A percentile compares a stretch with the other conserved stretches of the same genome.
phyloP scores from a whole-genome alignment of 2,113 vertebrate species.

The Ciconia maguari region DNA sequence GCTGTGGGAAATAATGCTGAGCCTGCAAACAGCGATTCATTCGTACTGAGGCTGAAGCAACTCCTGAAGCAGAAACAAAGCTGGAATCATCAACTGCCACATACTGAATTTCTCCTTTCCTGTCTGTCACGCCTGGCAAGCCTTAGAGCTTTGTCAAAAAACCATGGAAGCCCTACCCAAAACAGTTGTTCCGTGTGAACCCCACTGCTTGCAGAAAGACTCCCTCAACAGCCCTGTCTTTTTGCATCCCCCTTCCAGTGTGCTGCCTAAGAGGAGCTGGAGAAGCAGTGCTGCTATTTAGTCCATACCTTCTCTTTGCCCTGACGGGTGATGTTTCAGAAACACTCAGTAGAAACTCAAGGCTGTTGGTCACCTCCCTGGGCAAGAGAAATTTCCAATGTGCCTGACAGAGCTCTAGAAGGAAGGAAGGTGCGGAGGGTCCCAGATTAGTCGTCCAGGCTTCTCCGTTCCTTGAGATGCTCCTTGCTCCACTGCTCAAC shows the following conservation, averaged over 20 bases:
- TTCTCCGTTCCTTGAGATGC: not conserved
- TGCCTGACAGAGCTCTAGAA: not conserved
- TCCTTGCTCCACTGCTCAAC: not conserved
- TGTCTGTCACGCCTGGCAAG: not conserved
- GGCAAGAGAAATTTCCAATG: not conserved
- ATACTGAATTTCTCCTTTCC: not conserved
- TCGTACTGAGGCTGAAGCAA: not conserved
- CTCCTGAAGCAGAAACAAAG: not conserved
- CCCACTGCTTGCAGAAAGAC: not conserved
- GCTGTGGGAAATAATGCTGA: not conserved
- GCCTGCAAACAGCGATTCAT: not conserved
- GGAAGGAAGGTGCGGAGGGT: not conserved
- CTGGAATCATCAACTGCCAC: not conserved
- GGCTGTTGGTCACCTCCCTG: not conserved
- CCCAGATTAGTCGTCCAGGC: not conserved
- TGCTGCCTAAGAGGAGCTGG: not conserved
- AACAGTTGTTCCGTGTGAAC: not conserved
- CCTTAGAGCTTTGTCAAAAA: not conserved
- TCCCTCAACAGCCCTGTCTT: not conserved
- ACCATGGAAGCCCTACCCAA: accelerated
- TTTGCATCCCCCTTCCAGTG: not conserved
- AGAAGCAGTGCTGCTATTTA: not conserved
- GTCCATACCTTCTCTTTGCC: not conserved
- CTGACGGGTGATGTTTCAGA: not conserved
- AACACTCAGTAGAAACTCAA: not conserved